phyloP scores from a whole-genome alignment of 2,113 vertebrate species.

The Catagonus wagneri region DNA sequence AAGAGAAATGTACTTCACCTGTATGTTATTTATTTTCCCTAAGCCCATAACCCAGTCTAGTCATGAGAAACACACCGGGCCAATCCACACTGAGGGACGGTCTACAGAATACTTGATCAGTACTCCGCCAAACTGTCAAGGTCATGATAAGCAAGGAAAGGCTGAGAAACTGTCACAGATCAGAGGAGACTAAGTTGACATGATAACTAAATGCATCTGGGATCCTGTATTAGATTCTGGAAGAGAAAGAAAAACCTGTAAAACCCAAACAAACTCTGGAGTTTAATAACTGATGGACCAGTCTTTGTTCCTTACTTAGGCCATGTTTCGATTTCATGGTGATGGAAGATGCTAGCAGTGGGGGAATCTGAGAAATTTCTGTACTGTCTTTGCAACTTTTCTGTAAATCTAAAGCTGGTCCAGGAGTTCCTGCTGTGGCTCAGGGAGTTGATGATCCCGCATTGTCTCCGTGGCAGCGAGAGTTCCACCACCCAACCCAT shows the following conservation, averaged over 20 bases:
- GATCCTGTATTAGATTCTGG: background rate
- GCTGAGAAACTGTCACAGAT: background rate
- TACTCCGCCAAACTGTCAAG: background rate
- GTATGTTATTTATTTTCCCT: background rate
- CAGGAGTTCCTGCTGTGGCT: too few species aligned
- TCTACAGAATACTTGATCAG: background rate
- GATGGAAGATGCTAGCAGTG: background rate
- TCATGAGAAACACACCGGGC: background rate
- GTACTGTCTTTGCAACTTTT: background rate
- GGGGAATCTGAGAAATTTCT: background rate
- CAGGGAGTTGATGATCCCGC: too few species aligned
- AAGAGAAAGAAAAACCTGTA: background rate
- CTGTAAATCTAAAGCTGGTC: background rate
- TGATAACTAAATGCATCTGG: background rate
- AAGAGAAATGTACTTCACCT: background rate
- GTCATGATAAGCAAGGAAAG: background rate
- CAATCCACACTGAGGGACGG: background rate
- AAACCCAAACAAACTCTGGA: background rate
- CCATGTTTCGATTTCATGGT: background rate
- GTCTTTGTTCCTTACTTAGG: background rate
- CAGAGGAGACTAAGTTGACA: background rate
- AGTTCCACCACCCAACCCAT: too few species aligned
- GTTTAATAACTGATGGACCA: background rate
- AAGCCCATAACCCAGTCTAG: background rate
- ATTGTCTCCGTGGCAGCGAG: too few species aligned